phyloP scores from a whole-genome alignment of 2,888 invertebrate species.

The Galerucella pusilla region DNA sequence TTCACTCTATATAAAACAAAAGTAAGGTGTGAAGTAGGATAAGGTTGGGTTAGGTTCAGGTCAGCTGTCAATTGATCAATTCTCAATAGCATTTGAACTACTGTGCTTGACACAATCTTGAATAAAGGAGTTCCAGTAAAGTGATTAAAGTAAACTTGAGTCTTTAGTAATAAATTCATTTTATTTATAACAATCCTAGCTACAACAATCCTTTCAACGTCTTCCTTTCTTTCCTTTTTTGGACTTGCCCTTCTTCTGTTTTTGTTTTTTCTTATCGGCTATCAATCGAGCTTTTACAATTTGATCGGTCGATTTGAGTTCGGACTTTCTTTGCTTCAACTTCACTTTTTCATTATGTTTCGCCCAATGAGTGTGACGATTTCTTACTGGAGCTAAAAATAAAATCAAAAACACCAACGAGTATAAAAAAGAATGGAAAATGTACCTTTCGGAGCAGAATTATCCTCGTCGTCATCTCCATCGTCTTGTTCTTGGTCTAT shows the following conservation, averaged over 20 bases:
- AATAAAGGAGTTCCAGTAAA: too few relatives aligned
- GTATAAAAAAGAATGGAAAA: constrained; percentile 22
- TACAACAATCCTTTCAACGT: constrained; percentile 4
- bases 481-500: constrained; percentile 63
- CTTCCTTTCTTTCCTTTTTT: constrained; percentile 19
- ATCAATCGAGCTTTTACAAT: constrained; percentile 78
- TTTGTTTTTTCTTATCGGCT: constrained; percentile 73
- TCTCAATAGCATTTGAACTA: too few relatives aligned
- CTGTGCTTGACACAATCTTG: too few relatives aligned
- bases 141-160: too few relatives aligned
- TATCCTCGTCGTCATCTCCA: constrained; percentile 65
- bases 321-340: constrained; percentile 69
- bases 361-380: constrained; percentile 79
- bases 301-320: constrained; percentile 80
- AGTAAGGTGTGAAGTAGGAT: too few relatives aligned
- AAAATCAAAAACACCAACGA: neutral
- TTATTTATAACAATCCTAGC: neutral
- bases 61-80: too few relatives aligned
- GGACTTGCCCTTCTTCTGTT: constrained; percentile 61
- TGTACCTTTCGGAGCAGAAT: constrained; percentile 39
- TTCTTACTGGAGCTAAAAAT: constrained; percentile 56
- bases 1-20: too few relatives aligned
- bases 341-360: constrained; percentile 81
- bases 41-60: too few relatives aligned
- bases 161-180: too few relatives aligned